Percentiles rank a stretch among this genome's conserved stretches.
Evolutionary conservation across 1,140 invertebrate species (phyloP).

Genomic region (Lasioglossum albipes): DNA sequence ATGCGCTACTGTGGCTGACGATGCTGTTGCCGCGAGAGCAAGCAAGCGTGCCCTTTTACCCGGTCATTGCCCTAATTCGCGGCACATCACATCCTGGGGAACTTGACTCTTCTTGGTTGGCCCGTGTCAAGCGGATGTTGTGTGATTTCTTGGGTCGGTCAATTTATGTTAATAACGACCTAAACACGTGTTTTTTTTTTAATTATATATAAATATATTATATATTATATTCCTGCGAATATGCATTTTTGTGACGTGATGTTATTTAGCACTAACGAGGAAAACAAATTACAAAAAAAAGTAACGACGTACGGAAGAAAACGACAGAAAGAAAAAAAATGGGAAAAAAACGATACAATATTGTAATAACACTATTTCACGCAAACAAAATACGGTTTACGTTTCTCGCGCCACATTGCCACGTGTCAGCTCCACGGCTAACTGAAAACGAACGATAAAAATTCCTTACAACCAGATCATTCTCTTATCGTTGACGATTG

Average conservation of each 20-base stretch:
- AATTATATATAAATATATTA: constrained; percentile 86
- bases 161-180: constrained; percentile 73
- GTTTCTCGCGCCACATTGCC: constrained; percentile 61
- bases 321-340: constrained; percentile 34
- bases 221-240: constrained; percentile 90
- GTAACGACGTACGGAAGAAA: constrained; percentile 50
- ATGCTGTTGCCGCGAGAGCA: constrained; percentile 69
- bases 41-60: constrained; percentile 68
- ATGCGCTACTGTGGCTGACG: constrained; percentile 78
- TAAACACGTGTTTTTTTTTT: constrained; percentile 75
- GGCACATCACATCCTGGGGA: constrained; percentile 68
- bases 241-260: constrained; percentile 89
- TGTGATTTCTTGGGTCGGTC: constrained; percentile 75
- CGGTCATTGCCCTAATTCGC: constrained; percentile 72
- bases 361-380: constrained; percentile 40
- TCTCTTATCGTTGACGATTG: constrained; percentile 79
- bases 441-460: constrained; percentile 66
- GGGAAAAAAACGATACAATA: constrained; percentile 44
- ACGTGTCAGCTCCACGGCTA: constrained; percentile 68
- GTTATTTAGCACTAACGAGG: constrained; percentile 85
- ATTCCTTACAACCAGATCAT: constrained; percentile 82
- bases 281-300: constrained; percentile 74
- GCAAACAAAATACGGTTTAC: constrained; percentile 48
- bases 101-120: constrained; percentile 75
- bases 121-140: constrained; percentile 77